Conservation (phyloP, 2,797 vertebrate genomes). For the Sebastiscus tertius region DNA sequence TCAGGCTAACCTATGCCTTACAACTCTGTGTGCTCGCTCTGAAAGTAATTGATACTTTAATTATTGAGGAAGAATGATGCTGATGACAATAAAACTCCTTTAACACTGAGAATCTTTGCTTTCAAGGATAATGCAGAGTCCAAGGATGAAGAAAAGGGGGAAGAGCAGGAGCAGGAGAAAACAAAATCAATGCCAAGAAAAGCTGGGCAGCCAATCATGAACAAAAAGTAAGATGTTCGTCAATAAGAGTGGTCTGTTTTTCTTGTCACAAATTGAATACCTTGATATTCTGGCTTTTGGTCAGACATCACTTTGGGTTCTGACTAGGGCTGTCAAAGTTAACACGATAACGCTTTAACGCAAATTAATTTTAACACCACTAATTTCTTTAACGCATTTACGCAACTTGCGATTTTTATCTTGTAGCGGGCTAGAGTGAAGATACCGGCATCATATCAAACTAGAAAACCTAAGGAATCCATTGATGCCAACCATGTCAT, state of each 20-base stretch:
- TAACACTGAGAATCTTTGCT: slow-evolving; percentile 1
- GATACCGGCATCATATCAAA: too few relatives aligned
- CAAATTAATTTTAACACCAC: too few relatives aligned
- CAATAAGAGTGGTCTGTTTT: neutral
- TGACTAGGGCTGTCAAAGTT: too few relatives aligned
- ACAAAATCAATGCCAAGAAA: slow-evolving; percentile 84
- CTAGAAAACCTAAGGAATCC: too few relatives aligned
- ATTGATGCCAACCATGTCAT: too few relatives aligned
- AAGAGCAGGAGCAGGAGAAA: slow-evolving; percentile 36
- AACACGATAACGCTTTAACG: too few relatives aligned
- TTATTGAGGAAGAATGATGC: neutral
- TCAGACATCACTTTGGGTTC: neutral
- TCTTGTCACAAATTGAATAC: neutral
- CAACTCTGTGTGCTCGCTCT: neutral
- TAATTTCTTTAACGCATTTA: too few relatives aligned
- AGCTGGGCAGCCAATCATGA: slow-evolving; percentile 88
- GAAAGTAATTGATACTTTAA: neutral
- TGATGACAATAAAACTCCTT: neutral
- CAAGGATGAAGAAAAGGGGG: slow-evolving; percentile 30
- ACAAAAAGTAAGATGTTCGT: slow-evolving; percentile 86
- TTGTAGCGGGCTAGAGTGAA: too few relatives aligned
- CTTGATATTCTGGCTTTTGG: neutral
- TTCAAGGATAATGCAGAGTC: slow-evolving; percentile 59
- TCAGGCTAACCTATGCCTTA: neutral
- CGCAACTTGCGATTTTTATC: too few relatives aligned